Evolutionary conservation across 1,140 invertebrate genomes (phyloP).

Genomic region (Atta texana): DNA sequence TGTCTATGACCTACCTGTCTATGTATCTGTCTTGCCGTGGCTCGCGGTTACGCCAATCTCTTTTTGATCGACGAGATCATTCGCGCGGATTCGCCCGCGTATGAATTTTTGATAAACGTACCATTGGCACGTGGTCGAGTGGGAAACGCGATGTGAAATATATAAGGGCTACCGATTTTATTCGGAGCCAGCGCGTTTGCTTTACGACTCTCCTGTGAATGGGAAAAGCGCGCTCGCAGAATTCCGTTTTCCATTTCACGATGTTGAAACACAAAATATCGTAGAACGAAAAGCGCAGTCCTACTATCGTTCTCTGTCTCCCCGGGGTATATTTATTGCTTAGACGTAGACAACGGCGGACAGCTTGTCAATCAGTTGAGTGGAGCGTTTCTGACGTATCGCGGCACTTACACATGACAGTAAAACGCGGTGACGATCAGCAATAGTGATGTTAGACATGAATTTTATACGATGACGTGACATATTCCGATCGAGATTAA

Average conservation of each 20-base stretch:
- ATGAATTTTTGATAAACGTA: constrained; percentile 58
- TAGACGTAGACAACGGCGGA: constrained; percentile 43
- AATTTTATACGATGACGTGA: constrained; percentile 8
- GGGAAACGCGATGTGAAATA: constrained; percentile 41
- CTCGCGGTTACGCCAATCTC: constrained; percentile 40
- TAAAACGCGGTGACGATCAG: constrained; percentile 23
- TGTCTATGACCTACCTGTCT: not conserved
- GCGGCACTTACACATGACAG: constrained; percentile 35
- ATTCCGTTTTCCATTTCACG: constrained; percentile 48
- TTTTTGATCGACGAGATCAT: constrained; percentile 42
- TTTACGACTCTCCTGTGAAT: constrained; percentile 58
- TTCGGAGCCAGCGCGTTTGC: constrained; percentile 48
- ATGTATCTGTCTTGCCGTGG: not conserved
- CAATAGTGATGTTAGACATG: constrained; percentile 4
- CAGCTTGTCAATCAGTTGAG: constrained; percentile 40
- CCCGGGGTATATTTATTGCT: constrained; percentile 50
- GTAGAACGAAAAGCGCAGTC: constrained; percentile 17
- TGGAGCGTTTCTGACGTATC: constrained; percentile 44
- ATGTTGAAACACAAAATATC: constrained; percentile 47
- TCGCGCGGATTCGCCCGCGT: constrained; percentile 28
- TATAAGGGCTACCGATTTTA: constrained; percentile 47
- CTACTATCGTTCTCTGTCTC: constrained; percentile 10
- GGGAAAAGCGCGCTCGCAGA: constrained; percentile 30
- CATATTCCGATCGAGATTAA: constrained; percentile 1
- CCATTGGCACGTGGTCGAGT: constrained; percentile 46